These are phyloP conservation scores for Octonoba sinensis DNA, from an alignment of 2,888 invertebrate species.

Conservation along the genomic window DNA sequence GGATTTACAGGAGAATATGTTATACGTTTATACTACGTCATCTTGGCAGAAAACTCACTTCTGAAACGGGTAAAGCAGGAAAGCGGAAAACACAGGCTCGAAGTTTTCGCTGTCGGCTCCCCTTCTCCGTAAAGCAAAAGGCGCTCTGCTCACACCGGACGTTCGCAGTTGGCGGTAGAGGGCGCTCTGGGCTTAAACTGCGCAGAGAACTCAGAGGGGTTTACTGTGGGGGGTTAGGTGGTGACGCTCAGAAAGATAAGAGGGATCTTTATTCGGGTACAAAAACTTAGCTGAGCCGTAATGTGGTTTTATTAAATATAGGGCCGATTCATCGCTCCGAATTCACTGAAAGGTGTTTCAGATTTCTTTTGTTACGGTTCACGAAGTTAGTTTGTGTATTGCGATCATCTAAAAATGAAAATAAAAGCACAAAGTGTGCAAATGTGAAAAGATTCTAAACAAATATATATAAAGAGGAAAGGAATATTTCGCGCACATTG, in stretches of 20 bases:
- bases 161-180: conserved; percentile 33
- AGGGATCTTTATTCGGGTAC: conserved; percentile 56
- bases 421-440: background rate
- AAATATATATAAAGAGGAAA: background rate
- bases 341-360: conserved; percentile 20
- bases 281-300: conserved; percentile 59
- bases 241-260: conserved; percentile 50
- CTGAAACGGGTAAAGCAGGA: conserved; percentile 9
- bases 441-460: background rate
- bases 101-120: conserved; percentile 56
- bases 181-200: conserved; percentile 60
- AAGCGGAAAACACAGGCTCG: conserved; percentile 28
- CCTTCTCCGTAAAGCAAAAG: conserved; percentile 38
- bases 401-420: background rate
- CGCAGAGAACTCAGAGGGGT: conserved; percentile 55
- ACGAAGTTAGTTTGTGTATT: background rate
- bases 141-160: conserved; percentile 49
- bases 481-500: background rate
- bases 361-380: too few species aligned
- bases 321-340: conserved; percentile 41
- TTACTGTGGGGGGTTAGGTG: conserved; percentile 3
- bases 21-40: conserved; percentile 42
- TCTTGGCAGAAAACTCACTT: conserved; percentile 16
- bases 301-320: conserved; percentile 52
- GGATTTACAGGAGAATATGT: conserved; percentile 28